phyloP scores from a whole-genome alignment of 2,797 vertebrate species.

The Phoxinus dragarum region DNA sequence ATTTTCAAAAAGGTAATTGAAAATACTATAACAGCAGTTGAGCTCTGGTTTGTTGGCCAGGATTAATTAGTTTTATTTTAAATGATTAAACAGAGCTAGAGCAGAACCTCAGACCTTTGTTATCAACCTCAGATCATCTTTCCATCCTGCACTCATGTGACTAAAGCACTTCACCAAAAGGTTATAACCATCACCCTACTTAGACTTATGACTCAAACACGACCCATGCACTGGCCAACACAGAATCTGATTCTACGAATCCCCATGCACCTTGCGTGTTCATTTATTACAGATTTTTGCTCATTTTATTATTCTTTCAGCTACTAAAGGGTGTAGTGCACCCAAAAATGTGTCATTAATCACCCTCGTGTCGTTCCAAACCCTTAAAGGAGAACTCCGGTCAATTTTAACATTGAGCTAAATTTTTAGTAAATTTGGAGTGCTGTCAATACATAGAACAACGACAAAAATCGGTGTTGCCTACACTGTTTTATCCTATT shows the following conservation, averaged over 20 bases:
- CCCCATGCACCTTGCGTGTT: not conserved
- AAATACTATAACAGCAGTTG: not conserved
- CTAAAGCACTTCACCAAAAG: not conserved
- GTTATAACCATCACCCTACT: not conserved
- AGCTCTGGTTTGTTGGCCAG: not conserved
- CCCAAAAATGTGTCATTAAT: too few species aligned
- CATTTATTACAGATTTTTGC: not conserved
- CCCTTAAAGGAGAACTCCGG: too few species aligned
- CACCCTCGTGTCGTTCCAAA: too few species aligned
- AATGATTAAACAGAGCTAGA: constrained; percentile 14
- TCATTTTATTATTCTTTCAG: not conserved
- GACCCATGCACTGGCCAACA: not conserved
- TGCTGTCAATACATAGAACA: too few species aligned
- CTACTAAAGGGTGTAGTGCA: not conserved
- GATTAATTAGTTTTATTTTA: constrained; percentile 1
- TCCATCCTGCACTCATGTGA: constrained; percentile 12
- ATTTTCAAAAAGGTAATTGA: not conserved
- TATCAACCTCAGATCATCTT: constrained; percentile 2
- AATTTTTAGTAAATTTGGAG: too few species aligned
- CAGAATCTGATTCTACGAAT: not conserved
- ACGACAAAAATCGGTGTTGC: too few species aligned
- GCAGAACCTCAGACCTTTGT: not conserved
- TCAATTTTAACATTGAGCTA: too few species aligned
- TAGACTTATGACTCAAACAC: not conserved
- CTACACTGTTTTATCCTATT: too few species aligned